Base-by-base conservation (phyloP, 2,113 vertebrate genomes). In the Orthonyx spaldingii region DNA sequence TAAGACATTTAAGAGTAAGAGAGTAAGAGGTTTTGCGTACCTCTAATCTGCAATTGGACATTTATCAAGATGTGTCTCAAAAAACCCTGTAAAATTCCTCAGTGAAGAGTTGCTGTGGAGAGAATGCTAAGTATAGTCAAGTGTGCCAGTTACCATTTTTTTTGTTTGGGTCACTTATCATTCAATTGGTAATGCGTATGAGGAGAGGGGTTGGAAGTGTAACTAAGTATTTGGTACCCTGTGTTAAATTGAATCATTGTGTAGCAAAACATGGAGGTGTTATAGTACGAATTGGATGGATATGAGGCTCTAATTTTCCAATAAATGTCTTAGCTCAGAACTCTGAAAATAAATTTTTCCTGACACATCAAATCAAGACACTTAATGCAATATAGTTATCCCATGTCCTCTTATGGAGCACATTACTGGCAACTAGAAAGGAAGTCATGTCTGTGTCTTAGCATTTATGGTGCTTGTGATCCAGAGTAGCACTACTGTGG, bases 1-100 rank as follows among this genome's bases (percentile, higher is more conserved):
- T 35, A 93, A 82, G 92, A 92, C 49, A n/a, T n/a, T 88, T 65
- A 64, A 39, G 57, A 55, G 81, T 33, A 49, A 49, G 2, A 90
- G 64, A 95, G 63, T 35, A 94, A 87, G 94, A 90, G 55, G 33
- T 30, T 88, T 68, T 86, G 39, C 0, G 0, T 66, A 23, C 42
- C 35, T 92, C 49, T 82, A 8, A 42, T 70, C 50, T 53, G 46
- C 49, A 57, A 5, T 0, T 21, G 68, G 90, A 76, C 15, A 11
- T 72, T 79, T 85, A 42, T 83, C 59, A 33, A 57, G 59, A 64
- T 50, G 16, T 42, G 13, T 76, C 24, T 71, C 13, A 3, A 16
- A 52, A 90, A 37, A 2, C 2, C 0, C 18, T 86, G 30, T 64
- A 3, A 56, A 68, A 68, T 90, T 79, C 57, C 46, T 46, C 24